phyloP scores from a whole-genome alignment of 2,888 invertebrate genomes.

The Nymphalis urticae region DNA sequence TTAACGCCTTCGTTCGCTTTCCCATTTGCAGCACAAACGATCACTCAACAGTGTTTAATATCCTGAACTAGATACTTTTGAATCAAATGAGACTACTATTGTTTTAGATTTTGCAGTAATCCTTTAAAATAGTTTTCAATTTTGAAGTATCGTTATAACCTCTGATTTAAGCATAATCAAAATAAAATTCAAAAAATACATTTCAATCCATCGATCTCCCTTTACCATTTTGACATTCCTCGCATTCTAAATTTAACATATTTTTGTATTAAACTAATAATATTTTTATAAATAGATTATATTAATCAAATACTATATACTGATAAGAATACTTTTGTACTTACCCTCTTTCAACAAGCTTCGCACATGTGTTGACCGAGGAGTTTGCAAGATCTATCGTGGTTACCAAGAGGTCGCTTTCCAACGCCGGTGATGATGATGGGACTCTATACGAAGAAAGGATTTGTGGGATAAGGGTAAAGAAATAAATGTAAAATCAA shows the following conservation, averaged over 20 bases:
- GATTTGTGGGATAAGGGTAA: neutral
- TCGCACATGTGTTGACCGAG: conserved; percentile 46
- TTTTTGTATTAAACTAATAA: too few species aligned
- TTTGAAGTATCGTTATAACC: too few species aligned
- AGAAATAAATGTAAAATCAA: neutral
- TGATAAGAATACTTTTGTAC: neutral
- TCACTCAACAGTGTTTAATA: conserved; percentile 15
- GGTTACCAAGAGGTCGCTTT: conserved; percentile 44
- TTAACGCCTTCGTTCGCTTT: conserved; percentile 20
- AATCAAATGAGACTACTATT: neutral
- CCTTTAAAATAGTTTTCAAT: too few species aligned
- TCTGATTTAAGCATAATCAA: too few species aligned
- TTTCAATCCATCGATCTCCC: too few species aligned
- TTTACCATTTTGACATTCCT: too few species aligned
- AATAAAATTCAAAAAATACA: too few species aligned
- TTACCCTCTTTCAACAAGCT: conserved; percentile 36
- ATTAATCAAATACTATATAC: too few species aligned
- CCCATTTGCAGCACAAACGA: conserved; percentile 24
- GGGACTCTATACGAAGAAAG: conserved; percentile 45
- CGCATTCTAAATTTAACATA: too few species aligned
- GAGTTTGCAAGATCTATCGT: conserved; percentile 45
- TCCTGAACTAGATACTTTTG: conserved; percentile 16
- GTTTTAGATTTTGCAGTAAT: neutral
- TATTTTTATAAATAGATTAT: too few species aligned
- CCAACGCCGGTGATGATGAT: conserved; percentile 46